phyloP scores from a whole-genome alignment of 2,797 vertebrate species.

The Enteromius argenteus region DNA sequence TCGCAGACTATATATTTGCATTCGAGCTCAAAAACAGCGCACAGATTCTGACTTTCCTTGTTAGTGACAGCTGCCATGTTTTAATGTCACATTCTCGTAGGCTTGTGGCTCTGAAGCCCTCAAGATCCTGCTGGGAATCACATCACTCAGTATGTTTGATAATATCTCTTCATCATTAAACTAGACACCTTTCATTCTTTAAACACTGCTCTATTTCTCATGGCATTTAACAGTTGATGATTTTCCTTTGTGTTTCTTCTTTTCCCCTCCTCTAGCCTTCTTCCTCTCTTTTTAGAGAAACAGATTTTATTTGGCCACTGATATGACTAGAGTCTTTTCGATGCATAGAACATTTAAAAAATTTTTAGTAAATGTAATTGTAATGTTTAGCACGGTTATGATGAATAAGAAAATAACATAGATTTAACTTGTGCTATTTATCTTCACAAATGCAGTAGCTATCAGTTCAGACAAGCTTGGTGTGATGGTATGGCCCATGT shows the following conservation, averaged over 20 bases:
- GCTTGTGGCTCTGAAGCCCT: constrained; percentile 73
- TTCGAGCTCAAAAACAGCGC: constrained; percentile 74
- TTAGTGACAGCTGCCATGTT: constrained; percentile 84
- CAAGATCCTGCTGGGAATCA: constrained; percentile 71
- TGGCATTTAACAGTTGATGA: constrained; percentile 2
- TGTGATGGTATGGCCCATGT: constrained; percentile 37
- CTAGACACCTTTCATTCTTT: constrained; percentile 47
- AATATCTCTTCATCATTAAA: constrained; percentile 66
- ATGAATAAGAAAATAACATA: neutral
- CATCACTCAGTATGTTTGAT: constrained; percentile 74
- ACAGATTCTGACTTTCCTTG: constrained; percentile 75
- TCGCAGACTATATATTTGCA: constrained; percentile 56
- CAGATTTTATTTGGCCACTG: neutral
- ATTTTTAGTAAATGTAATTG: neutral
- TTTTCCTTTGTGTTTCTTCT: neutral
- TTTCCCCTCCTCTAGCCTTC: neutral
- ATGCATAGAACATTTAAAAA: neutral
- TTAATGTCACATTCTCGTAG: constrained; percentile 71
- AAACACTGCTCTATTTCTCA: constrained; percentile 35
- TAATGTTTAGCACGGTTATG: neutral
- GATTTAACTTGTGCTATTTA: neutral
- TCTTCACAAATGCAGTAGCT: constrained; percentile 14
- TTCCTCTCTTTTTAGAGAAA: neutral
- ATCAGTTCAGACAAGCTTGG: constrained; percentile 5
- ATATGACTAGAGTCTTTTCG: neutral